Base-by-base conservation (phyloP, 2,797 vertebrate genomes). In the Cyprinella venusta region DNA sequence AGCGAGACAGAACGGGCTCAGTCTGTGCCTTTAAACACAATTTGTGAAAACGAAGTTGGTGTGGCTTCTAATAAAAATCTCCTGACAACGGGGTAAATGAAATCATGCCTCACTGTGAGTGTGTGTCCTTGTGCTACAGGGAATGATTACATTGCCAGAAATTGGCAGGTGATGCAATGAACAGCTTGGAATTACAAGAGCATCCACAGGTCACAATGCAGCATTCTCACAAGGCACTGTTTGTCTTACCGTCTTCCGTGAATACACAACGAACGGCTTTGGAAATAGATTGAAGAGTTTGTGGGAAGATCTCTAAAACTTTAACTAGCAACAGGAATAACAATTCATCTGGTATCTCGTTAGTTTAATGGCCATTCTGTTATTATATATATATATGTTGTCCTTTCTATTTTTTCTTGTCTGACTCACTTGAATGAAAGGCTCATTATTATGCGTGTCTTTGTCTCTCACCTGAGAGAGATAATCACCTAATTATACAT, bases 1-100 rank as follows among this genome's bases (percentile, higher is more conserved):
- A 40, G 76, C 33, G 30, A 67, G 50, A 50, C 68, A 87, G 70
- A 84, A 85, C 59, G 36, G 84, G 68, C 83, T 68, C 75, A 80
- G 75, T 80, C 86, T 84, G 65, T 69, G 76, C 38, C 81, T 86
- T 87, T 84, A 85, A 87, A 86, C 81, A 83, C 80, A 88, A 87
- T 89, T 87, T 88, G 52, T 50, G 67, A 81, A 79, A 90, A 88
- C 59, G 26, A 52, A 80, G 80, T 78, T 80, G 71, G 81, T 54
- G 80, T 81, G 85, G 67, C 56, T 45, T 24, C 80, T 82, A 82
- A 90, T 87, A 85, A 87, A 87, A 72, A 85, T 87, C 88, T 87
- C 79, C 85, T 88, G 89, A 89, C 81, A 86, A 63, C 69, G 13
- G 54, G 50, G 64, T 61, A 79, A 86, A 87, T 80, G 40, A 74